Conservation (phyloP, 2,797 vertebrate genomes). For the Odontamblyopus rebecca region DNA sequence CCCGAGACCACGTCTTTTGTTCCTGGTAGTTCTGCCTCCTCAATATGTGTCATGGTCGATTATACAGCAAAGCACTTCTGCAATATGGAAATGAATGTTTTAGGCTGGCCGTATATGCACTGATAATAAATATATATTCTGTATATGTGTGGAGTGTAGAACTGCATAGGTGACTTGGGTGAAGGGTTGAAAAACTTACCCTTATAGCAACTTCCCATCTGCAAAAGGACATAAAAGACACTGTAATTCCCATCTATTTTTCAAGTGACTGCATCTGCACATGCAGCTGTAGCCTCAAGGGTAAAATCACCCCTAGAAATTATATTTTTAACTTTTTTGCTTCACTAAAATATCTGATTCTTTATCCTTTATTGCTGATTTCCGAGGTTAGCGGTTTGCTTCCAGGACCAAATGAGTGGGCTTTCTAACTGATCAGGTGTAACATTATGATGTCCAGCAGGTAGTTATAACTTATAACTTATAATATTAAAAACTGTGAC, state of each 20-base stretch:
- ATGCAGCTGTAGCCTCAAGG: constrained; percentile 1
- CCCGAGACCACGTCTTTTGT: neutral
- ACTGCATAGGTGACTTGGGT: neutral
- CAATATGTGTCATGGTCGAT: neutral
- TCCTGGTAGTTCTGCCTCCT: neutral
- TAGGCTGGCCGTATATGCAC: neutral
- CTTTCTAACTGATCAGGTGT: neutral
- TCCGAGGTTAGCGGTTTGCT: neutral
- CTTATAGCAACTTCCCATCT: constrained; percentile 1
- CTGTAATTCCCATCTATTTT: neutral
- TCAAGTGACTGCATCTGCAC: constrained; percentile 15
- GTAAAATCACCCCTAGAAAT: neutral
- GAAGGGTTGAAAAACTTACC: neutral
- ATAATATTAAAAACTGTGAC: too few species aligned
- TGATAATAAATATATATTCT: neutral
- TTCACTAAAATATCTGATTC: neutral
- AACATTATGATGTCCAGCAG: neutral
- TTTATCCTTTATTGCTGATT: neutral
- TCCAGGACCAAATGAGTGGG: neutral
- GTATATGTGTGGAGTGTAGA: neutral
- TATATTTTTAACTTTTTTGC: neutral
- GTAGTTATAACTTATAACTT: neutral
- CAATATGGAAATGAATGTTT: neutral
- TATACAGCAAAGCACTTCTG: neutral
- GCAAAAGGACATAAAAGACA: neutral